These are phyloP conservation scores for Trileptium ribeirensis DNA, from an alignment of 2,888 invertebrate species.

Conservation along the genomic window DNA sequence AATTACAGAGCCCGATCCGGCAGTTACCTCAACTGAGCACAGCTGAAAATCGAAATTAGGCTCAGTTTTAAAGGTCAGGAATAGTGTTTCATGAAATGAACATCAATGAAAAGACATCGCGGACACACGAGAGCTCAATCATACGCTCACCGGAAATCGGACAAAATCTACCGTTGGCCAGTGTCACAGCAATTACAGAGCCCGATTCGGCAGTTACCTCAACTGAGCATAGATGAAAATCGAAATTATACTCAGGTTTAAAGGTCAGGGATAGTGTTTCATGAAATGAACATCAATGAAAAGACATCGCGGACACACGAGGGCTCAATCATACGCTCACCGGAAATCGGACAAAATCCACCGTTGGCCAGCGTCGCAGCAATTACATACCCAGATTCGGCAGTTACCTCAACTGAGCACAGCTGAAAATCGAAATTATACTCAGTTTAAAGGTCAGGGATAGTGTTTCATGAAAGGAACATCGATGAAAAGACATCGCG, in stretches of 20 bases:
- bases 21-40: no score
- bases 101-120: conserved; percentile 92
- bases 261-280: no score
- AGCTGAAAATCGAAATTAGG: no score
- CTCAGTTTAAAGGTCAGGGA: no score
- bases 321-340: conserved; percentile 68
- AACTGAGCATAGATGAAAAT: conserved; percentile 88
- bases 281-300: conserved; percentile 94
- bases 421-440: no score
- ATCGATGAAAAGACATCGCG: no score
- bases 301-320: conserved; percentile 86
- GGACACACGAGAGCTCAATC: conserved; percentile 72
- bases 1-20: no score
- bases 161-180: conserved; percentile 93
- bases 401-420: conserved; percentile 86
- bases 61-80: no score
- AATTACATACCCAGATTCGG: conserved; percentile 85
- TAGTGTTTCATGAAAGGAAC: no score
- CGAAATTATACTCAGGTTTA: no score
- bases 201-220: conserved; percentile 85
- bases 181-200: conserved; percentile 85
- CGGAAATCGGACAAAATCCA: conserved; percentile 88
- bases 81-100: conserved; percentile 85
- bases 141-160: conserved; percentile 79
- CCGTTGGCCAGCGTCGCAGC: conserved; percentile 91